Evolutionary conservation across 2,888 invertebrate genomes (phyloP), one percentile per base, ranked within the genome.

Genomic region (Ischnus inquisitorius): DNA sequence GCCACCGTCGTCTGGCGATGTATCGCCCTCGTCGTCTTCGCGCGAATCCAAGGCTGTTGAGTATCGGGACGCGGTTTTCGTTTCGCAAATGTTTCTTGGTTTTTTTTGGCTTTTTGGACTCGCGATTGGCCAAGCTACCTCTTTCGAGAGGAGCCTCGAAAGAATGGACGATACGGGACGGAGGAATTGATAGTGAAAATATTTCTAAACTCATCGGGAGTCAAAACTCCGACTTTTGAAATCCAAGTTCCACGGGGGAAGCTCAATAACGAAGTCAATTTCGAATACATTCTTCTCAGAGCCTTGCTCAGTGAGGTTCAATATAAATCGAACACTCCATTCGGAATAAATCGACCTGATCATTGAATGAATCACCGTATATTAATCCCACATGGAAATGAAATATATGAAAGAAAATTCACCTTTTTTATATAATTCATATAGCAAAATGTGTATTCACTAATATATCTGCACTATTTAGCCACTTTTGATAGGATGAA

Each of bases 11-110:
- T 90, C 92, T 76, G 88, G 86, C 62, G 93, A 91, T 39, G 91
- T 90, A 65, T 90, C 91, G 62, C 87, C 92, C 43, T 91, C 91
- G 78, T 88, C 88, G 62, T 90, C 89, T 16, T 82, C 82, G 34
- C 76, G 43, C 51, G 82, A 68, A 68, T 84, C 82, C 84, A 83
- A 79, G 71, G 84, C 85, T 82, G 82, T 67, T 65, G 85, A 60
- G 25, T 22, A 80, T 83, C 48, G 75, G 22, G 10, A 71, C 64
- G 48, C 46, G 16, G 22, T 76, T 81, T 46, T 62, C 69, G 65
- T 10, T 72, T 65, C 43, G 57, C 12, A 72, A 67, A 41, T 3
- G 19, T 48, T 48, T 14, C 57, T 5, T 14, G n/a, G 54, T 65
- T 65, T 64, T 68, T 71, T 43, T n/a, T 54, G 43, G n/a, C 57